phyloP scores from a whole-genome alignment of 2,113 vertebrate species.

The Oceanodroma tethys region DNA sequence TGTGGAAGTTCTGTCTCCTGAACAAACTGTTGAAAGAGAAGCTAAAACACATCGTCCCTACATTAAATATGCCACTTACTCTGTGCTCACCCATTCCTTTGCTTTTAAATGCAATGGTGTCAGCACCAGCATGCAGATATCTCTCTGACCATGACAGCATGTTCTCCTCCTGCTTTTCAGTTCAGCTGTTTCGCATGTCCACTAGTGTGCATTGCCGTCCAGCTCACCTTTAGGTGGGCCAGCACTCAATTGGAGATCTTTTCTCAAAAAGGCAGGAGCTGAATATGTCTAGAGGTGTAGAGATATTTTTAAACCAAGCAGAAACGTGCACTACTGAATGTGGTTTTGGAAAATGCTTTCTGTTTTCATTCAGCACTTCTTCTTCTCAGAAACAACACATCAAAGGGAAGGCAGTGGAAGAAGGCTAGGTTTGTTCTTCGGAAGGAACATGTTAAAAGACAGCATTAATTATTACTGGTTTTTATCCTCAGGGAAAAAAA shows the following conservation, averaged over 20 bases:
- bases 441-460: neutral
- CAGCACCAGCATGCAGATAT: neutral
- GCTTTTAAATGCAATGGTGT: neutral
- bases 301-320: neutral
- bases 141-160: neutral
- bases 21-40: neutral
- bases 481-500: neutral
- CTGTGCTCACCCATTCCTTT: neutral
- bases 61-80: neutral
- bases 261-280: neutral
- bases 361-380: neutral
- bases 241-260: neutral
- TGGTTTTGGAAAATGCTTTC: neutral
- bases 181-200: neutral
- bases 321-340: rapidly evolving
- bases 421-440: neutral
- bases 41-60: neutral
- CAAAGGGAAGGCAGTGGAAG: neutral
- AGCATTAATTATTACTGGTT: neutral
- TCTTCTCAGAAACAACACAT: neutral
- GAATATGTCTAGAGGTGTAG: rapidly evolving
- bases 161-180: neutral
- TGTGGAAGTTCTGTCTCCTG: neutral
- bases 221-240: neutral
- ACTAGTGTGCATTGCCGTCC: neutral